Percentiles rank a stretch among this genome's conserved stretches.
Evolutionary conservation across 2,797 vertebrate genomes (phyloP).

Genomic region (Odontamblyopus rebecca): DNA sequence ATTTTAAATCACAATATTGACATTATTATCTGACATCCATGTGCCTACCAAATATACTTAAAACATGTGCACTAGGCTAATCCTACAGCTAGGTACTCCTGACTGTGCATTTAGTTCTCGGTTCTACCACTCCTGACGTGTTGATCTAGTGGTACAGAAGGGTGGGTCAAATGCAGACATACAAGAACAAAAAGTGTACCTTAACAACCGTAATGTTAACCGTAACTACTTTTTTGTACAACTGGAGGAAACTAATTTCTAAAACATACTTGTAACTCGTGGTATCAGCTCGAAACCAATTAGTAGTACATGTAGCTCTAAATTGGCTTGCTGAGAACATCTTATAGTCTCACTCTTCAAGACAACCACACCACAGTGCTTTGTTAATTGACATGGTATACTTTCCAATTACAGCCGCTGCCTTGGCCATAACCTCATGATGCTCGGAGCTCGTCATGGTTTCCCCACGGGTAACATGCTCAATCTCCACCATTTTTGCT

Average conservation of each 20-base stretch:
- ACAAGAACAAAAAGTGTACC: background rate
- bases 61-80: no score
- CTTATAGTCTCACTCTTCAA: conserved; percentile 36
- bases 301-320: conserved; percentile 46
- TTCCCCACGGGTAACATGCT: conserved; percentile 26
- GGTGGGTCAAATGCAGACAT: background rate
- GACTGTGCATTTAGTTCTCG: no score
- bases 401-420: conserved; percentile 58
- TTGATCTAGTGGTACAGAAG: no score
- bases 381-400: conserved; percentile 60
- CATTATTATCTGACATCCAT: no score
- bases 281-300: conserved; percentile 51
- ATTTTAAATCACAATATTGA: no score
- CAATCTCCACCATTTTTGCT: conserved; percentile 19
- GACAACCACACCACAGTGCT: conserved; percentile 48
- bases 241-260: conserved; percentile 22
- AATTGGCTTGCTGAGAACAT: conserved; percentile 51
- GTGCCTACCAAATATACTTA: no score
- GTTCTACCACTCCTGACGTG: no score
- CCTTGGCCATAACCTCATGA: conserved; percentile 21
- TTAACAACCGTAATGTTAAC: background rate
- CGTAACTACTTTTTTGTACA: conserved; percentile 12
- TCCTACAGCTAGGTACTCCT: no score
- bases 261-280: conserved; percentile 32
- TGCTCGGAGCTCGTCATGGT: conserved; percentile 20